A percentile compares a stretch with the other conserved stretches of the same genome.
phyloP scores from a whole-genome alignment of 2,113 vertebrate genomes.

The Laticauda colubrina region DNA sequence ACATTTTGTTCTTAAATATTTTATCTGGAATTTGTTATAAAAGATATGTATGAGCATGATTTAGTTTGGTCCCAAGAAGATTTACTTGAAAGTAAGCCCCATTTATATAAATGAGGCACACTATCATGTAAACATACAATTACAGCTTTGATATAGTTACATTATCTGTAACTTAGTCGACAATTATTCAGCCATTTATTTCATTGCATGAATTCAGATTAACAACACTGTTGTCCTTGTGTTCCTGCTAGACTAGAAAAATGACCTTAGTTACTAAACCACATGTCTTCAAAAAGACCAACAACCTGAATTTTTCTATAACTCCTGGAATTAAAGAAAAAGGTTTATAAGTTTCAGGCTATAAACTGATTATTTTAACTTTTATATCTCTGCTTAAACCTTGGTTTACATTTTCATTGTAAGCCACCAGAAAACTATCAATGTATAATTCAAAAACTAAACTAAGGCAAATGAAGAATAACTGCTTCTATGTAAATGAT shows the following conservation, averaged over 20 bases:
- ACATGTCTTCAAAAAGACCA: neutral
- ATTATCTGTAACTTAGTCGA: neutral
- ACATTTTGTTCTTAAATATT: neutral
- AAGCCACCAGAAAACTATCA: neutral
- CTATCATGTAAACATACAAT: no score
- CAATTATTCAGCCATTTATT: neutral
- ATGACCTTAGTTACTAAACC: neutral
- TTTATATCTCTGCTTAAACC: neutral
- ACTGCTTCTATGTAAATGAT: neutral
- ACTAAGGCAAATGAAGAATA: neutral
- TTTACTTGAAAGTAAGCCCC: neutral
- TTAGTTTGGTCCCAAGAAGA: neutral
- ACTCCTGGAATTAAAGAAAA: neutral
- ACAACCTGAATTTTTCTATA: neutral
- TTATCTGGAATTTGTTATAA: neutral
- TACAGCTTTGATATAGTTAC: neutral
- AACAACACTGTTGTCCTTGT: neutral
- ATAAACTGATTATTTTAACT: neutral
- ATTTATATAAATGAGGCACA: neutral
- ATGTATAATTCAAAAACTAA: neutral
- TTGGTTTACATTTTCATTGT: neutral
- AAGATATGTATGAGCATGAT: neutral
- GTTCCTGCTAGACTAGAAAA: neutral
- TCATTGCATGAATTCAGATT: neutral
- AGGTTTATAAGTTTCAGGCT: neutral